phyloP scores from a whole-genome alignment of 2,888 invertebrate genomes.

The Trachelus tabidus region DNA sequence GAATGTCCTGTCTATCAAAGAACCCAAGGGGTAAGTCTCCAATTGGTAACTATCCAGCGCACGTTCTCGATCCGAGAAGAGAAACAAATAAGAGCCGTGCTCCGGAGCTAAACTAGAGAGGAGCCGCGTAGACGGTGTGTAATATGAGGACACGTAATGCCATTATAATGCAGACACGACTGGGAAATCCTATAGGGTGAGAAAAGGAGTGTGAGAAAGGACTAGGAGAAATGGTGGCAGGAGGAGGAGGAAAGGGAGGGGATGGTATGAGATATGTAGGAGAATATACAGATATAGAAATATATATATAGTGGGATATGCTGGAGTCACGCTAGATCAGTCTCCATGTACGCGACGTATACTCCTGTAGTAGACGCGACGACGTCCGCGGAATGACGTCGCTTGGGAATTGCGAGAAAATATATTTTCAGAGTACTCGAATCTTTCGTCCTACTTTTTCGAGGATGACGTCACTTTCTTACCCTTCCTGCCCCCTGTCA shows the following conservation, averaged over 20 bases:
- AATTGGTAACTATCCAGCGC: neutral
- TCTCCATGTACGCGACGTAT: slow-evolving; percentile 15
- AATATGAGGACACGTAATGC: slow-evolving; percentile 60
- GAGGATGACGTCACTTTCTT: slow-evolving; percentile 27
- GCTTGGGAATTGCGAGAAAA: slow-evolving; percentile 48
- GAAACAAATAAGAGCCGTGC: neutral
- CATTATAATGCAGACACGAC: slow-evolving; percentile 60
- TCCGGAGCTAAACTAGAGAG: neutral
- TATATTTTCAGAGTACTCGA: slow-evolving; percentile 44
- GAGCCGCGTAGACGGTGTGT: slow-evolving; percentile 38
- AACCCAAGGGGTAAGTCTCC: neutral
- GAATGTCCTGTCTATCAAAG: neutral
- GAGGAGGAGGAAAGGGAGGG: slow-evolving; percentile 22
- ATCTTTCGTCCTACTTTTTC: slow-evolving; percentile 36
- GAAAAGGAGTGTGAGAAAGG: neutral
- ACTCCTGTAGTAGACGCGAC: slow-evolving; percentile 39
- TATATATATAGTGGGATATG: slow-evolving; percentile 9
- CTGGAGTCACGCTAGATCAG: slow-evolving; percentile 11
- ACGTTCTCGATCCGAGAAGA: neutral
- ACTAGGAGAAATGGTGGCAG: neutral
- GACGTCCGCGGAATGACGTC: slow-evolving; percentile 49
- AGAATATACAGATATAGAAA: slow-evolving; percentile 21
- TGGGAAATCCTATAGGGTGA: slow-evolving; percentile 44
- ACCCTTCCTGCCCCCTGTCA: neutral
- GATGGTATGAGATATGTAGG: slow-evolving; percentile 26